Percentiles rank a stretch among this genome's conserved stretches.
phyloP scores from a whole-genome alignment of 2,797 vertebrate genomes.

The Buceros bicornis region DNA sequence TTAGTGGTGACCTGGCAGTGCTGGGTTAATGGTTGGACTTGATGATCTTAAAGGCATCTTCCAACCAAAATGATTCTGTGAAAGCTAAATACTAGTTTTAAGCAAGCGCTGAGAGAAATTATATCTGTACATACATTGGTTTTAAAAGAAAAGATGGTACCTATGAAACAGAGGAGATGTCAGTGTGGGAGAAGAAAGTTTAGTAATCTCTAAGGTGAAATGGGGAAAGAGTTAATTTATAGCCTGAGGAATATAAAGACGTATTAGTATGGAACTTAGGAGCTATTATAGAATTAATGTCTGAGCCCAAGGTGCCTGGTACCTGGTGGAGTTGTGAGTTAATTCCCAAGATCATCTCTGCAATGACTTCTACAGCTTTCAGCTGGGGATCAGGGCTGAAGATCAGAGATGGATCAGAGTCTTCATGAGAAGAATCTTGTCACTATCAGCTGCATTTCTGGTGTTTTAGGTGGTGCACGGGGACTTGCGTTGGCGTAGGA shows the following conservation, averaged over 20 bases:
- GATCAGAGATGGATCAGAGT: neutral
- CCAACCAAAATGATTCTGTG: too few relatives aligned
- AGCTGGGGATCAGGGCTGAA: neutral
- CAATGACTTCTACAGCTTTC: neutral
- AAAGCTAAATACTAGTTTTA: neutral
- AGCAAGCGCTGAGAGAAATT: neutral
- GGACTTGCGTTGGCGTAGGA: neutral
- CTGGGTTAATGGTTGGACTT: too few relatives aligned
- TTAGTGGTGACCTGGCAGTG: too few relatives aligned
- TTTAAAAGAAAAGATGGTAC: neutral
- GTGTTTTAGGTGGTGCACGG: neutral
- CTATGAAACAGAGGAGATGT: neutral
- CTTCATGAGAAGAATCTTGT: neutral
- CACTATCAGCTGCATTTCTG: neutral
- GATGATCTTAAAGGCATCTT: too few relatives aligned
- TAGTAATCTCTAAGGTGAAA: neutral
- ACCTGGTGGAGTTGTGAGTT: neutral
- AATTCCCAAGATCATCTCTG: neutral
- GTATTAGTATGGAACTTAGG: neutral
- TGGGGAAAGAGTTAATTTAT: neutral
- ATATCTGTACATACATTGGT: accelerated
- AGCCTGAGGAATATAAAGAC: neutral
- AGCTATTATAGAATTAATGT: neutral
- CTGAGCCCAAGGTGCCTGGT: neutral
- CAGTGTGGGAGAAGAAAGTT: neutral